A percentile compares a stretch with the other conserved stretches of the same genome.
Evolutionary conservation across 2,797 vertebrate species (phyloP).

Genomic region (Cossypha heuglini): DNA sequence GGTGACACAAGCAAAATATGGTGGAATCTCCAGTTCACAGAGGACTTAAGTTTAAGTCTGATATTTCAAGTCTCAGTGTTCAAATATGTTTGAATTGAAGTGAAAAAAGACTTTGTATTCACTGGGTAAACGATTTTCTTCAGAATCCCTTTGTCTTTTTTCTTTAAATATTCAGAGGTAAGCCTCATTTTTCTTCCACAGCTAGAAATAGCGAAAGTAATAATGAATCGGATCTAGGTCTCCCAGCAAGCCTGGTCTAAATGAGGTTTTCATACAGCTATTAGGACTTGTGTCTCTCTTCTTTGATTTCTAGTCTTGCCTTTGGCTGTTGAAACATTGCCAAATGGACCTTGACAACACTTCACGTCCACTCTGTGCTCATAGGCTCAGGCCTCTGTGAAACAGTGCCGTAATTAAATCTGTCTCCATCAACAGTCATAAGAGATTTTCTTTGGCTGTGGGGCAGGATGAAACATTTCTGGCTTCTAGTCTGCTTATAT

Average conservation of each 20-base stretch:
- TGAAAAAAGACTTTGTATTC: neutral
- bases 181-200: neutral
- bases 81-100: neutral
- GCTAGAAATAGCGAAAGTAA: neutral
- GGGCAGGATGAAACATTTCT: neutral
- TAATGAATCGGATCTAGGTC: neutral
- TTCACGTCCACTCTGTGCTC: conserved; percentile 17
- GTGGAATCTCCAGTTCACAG: neutral
- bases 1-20: neutral
- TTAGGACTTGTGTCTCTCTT: conserved; percentile 1
- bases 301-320: conserved; percentile 37
- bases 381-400: neutral
- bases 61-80: neutral
- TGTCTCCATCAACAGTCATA: neutral
- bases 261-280: neutral
- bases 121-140: neutral
- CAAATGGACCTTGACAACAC: conserved; percentile 16
- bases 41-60: neutral
- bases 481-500: neutral
- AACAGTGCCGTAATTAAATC: neutral
- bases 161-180: neutral
- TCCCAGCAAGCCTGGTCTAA: neutral
- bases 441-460: neutral
- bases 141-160: neutral
- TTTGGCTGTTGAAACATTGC: conserved; percentile 1